Evolutionary conservation across 2,888 invertebrate genomes (phyloP), one percentile per base, ranked within the genome.

Genomic region (Ypsolopha scabrella): DNA sequence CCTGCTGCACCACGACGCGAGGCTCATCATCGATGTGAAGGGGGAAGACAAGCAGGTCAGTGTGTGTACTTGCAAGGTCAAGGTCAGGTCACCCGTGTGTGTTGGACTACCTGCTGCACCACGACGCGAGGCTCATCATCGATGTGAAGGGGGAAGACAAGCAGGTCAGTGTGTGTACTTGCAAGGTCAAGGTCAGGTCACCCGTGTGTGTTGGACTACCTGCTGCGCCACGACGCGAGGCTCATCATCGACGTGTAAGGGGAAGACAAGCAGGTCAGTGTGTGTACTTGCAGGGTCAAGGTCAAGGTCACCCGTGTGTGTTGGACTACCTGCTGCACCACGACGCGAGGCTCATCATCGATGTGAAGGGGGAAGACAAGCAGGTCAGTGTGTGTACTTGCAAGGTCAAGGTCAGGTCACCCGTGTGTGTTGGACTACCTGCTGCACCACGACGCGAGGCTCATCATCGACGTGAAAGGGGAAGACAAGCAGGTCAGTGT

Each of bases 191-290:
- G n/a, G n/a, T n/a, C n/a, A n/a, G n/a, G n/a, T 43, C n/a, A n/a
- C n/a, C n/a, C n/a, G 43, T 43, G 43, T 43, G 90, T 90, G 0
- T 77, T 95, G 49, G 83, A 89, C 53, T 90, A 89, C 66, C 87
- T 94, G 58, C 65, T 94, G 47, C 75, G 87, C 1, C 87, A 90
- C 52, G 88, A 91, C n/a, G 88, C 93, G 54, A 88, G 88, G 59
- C 88, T 94, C 78, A 91, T 95, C 55, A 92, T 96, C 59, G 95
- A 96, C 65, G 83, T 95, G 43, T 95, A 95, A 69, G 92, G 90
- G 37, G 85, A 87, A 54, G 88, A 91, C 60, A 75, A 72, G 49
- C 83, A 88, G 87, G 91, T 91, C 54, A 50, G 50, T 33, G 3
- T 39, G 39, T 39, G n/a, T 39, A 3, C n/a, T 39, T 39, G 3